Conservation (phyloP, 2,888 invertebrate species). For the Entomobrya proxima region DNA sequence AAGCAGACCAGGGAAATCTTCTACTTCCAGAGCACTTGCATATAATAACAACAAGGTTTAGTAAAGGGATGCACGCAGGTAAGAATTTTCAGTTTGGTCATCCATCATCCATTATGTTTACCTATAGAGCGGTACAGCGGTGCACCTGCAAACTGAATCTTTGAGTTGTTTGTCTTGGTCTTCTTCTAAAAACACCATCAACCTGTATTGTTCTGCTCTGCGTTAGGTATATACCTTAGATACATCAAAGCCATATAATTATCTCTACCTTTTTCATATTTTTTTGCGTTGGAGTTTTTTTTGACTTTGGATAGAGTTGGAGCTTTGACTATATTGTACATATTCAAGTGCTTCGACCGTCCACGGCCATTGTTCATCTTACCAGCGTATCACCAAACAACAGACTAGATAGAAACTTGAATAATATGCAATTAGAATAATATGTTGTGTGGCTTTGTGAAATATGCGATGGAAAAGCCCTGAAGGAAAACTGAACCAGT, state of each 20-base stretch:
- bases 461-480: conserved; percentile 70
- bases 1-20: background rate
- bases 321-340: background rate
- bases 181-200: background rate
- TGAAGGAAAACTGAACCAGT: conserved; percentile 62
- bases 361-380: conserved; percentile 38
- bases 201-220: conserved; percentile 7
- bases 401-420: no score
- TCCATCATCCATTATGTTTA: background rate
- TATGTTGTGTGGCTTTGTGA: conserved; percentile 38
- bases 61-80: background rate
- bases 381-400: background rate
- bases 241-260: conserved; percentile 55
- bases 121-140: background rate
- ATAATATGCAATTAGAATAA: background rate
- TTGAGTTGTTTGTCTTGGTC: no score
- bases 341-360: background rate
- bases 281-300: conserved; percentile 49
- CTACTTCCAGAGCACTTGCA: no score
- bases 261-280: conserved; percentile 37
- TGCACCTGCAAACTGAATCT: conserved; percentile 39
- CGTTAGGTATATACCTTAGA: conserved; percentile 10
- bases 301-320: background rate
- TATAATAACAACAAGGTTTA: background rate
- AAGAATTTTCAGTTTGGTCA: background rate